Conservation (phyloP, 1,140 invertebrate species). For the Cardiocondyla obscurior region DNA sequence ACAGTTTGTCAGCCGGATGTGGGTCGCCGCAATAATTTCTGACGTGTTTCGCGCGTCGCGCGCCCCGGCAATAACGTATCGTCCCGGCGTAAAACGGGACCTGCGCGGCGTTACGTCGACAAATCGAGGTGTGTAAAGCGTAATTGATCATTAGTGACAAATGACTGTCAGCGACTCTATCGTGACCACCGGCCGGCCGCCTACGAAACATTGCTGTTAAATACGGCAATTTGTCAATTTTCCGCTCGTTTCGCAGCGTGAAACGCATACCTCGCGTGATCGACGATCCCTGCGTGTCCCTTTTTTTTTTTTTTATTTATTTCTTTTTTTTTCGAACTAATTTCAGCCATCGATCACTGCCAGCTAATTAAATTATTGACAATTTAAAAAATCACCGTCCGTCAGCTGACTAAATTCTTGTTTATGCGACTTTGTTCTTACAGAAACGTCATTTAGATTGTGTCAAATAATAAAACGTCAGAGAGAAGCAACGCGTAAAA, state of each 20-base stretch:
- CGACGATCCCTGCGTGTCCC: background rate
- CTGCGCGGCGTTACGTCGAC: slow-evolving; percentile 56
- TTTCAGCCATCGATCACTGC: background rate
- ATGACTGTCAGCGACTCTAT: slow-evolving; percentile 64
- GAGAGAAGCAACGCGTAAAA: background rate
- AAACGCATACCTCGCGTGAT: background rate
- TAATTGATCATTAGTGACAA: slow-evolving; percentile 68
- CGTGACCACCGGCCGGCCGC: background rate
- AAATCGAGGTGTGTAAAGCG: slow-evolving; percentile 64
- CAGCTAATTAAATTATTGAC: background rate
- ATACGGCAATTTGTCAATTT: slow-evolving; percentile 52
- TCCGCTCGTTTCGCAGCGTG: background rate
- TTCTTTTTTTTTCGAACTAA: background rate
- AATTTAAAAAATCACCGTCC: background rate
- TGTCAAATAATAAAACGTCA: background rate
- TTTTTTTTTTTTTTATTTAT: background rate
- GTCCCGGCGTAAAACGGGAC: slow-evolving; percentile 61
- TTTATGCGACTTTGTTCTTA: background rate
- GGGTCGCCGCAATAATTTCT: slow-evolving; percentile 66
- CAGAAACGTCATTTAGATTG: background rate
- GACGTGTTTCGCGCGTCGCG: slow-evolving; percentile 64
- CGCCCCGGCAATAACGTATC: slow-evolving; percentile 58
- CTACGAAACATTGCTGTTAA: slow-evolving; percentile 14
- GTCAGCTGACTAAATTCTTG: background rate
- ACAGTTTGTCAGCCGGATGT: slow-evolving; percentile 63